These are phyloP conservation scores for Corella eumyota DNA, from an alignment of 23 tunicate genomes.

Conservation along the genomic window DNA sequence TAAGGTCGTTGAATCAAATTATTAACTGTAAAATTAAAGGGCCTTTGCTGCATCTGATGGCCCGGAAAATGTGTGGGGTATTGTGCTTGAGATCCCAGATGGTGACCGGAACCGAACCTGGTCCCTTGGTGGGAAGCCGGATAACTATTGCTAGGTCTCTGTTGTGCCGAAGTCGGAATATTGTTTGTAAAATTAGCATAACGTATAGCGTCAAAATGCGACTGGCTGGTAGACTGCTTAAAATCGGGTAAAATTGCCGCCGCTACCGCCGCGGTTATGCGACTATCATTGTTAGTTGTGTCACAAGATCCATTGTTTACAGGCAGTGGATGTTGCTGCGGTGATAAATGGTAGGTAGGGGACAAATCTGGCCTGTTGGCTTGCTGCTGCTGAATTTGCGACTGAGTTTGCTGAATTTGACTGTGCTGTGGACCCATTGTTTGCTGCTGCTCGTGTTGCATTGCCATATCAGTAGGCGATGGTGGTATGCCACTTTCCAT, in stretches of 20 bases:
- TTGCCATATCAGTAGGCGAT: conserved; percentile 5
- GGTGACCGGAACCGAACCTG: conserved; percentile 8
- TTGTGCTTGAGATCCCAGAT: conserved; percentile 10
- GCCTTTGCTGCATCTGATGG: conserved; percentile 23
- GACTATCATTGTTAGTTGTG: conserved; percentile 2
- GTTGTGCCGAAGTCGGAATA: conserved; percentile 1
- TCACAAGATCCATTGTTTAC: too few relatives aligned
- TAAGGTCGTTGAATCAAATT: conserved; percentile 51
- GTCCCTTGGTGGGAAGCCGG: conserved; percentile 15
- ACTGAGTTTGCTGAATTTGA: conserved; percentile 6
- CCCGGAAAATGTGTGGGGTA: conserved; percentile 15
- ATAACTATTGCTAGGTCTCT: conserved; percentile 5
- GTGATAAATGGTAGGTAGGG: neutral
- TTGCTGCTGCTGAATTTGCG: conserved; percentile 27
- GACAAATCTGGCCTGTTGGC: conserved; percentile 1
- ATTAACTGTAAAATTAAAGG: conserved; percentile 73
- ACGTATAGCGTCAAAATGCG: conserved; percentile 24
- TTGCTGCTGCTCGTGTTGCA: conserved; percentile 2
- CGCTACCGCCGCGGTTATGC: conserved; percentile 16
- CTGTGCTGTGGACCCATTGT: conserved; percentile 3
- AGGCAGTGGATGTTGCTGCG: too few relatives aligned
- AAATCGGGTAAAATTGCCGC: conserved; percentile 38
- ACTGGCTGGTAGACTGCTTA: conserved; percentile 16
- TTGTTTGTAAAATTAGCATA: conserved; percentile 15
- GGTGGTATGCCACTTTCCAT: too few relatives aligned